Conservation (phyloP, 2,113 vertebrate genomes). For the Entomyzon cyanotis region DNA sequence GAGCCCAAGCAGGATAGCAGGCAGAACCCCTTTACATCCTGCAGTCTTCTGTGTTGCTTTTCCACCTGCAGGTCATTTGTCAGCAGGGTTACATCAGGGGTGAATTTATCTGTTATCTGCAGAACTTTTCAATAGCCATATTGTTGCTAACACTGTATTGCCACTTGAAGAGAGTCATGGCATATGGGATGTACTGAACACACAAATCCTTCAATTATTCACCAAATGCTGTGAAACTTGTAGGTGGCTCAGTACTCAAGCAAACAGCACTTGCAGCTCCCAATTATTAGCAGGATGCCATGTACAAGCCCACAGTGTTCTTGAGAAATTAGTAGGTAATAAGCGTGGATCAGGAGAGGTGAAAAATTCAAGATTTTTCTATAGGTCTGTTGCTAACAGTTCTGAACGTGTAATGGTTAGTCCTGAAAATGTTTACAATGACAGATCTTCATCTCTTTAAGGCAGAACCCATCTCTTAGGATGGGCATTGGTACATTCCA, state of each 20-base stretch:
- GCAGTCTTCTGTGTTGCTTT: not conserved
- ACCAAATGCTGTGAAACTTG: slow-evolving; percentile 33
- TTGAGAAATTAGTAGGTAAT: slow-evolving; percentile 5
- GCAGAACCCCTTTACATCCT: not conserved
- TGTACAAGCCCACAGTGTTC: not conserved
- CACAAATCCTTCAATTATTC: slow-evolving; percentile 19
- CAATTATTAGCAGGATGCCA: not conserved
- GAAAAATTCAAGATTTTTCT: not conserved
- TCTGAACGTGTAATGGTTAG: not conserved
- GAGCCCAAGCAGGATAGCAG: not conserved
- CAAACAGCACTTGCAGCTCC: not conserved
- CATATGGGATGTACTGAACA: slow-evolving; percentile 35
- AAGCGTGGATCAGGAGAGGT: accelerated
- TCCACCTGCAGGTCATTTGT: not conserved
- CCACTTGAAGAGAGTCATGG: not conserved
- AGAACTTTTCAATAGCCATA: not conserved
- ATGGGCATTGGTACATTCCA: not conserved
- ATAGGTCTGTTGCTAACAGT: not conserved
- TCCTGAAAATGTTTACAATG: not conserved
- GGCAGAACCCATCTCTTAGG: not conserved
- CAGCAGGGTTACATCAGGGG: not conserved
- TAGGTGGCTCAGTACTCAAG: slow-evolving; percentile 24
- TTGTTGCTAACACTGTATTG: not conserved
- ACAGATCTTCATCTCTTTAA: not conserved
- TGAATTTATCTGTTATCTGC: not conserved